Conservation (phyloP, 2,797 vertebrate species). For the Protosalanx chinensis region DNA sequence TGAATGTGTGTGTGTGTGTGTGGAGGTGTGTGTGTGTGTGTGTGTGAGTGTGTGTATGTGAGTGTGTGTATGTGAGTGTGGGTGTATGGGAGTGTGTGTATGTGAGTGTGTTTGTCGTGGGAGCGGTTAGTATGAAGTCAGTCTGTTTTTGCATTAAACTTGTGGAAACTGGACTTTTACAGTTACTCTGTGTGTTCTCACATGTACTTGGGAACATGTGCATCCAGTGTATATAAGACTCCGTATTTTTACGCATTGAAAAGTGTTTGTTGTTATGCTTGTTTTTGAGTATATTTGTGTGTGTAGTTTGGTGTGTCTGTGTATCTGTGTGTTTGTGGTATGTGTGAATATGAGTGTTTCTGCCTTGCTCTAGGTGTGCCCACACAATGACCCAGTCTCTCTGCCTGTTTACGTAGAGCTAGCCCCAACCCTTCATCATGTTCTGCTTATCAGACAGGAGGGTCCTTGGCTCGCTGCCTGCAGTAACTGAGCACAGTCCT, state of each 20-base stretch:
- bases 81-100: too few species aligned
- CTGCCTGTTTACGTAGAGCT: conserved; percentile 50
- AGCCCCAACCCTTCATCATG: conserved; percentile 49
- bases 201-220: neutral
- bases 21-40: conserved; percentile 1
- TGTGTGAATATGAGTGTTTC: neutral
- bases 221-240: too few species aligned
- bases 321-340: neutral
- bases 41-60: neutral
- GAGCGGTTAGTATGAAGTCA: neutral
- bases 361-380: too few species aligned
- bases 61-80: neutral
- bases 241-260: neutral
- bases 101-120: neutral
- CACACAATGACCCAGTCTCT: conserved; percentile 41
- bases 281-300: neutral
- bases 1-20: conserved; percentile 8
- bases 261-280: neutral
- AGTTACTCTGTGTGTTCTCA: neutral
- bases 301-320: neutral
- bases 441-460: conserved; percentile 57
- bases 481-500: conserved; percentile 27
- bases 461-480: conserved; percentile 49
- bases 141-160: neutral
- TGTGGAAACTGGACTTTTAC: neutral